Percentiles rank a stretch among this genome's conserved stretches.
phyloP scores from a whole-genome alignment of 2,113 vertebrate genomes.

The western clawed frog (Xenopus tropicalis) region DNA sequence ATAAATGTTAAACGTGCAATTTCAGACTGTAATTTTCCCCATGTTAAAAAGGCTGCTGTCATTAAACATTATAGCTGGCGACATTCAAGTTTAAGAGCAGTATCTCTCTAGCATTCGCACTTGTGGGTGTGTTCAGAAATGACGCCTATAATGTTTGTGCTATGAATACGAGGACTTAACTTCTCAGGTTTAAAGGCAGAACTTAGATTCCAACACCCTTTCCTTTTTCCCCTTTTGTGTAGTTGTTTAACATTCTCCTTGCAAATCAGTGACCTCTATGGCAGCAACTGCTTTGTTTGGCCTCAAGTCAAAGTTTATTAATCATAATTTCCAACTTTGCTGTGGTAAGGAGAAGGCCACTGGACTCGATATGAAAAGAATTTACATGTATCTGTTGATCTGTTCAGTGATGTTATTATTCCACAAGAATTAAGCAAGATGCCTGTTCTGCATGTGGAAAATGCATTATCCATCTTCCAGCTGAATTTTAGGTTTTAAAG shows the following conservation, averaged over 20 bases:
- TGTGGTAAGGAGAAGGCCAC: neutral
- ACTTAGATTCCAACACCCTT: neutral
- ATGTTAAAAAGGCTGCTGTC: too few species aligned
- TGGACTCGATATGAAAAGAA: neutral
- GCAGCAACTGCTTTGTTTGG: slow-evolving; percentile 7
- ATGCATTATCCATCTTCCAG: too few species aligned
- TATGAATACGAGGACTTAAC: slow-evolving; percentile 5
- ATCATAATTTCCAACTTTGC: neutral
- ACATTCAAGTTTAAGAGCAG: too few species aligned
- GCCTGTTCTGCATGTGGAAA: too few species aligned
- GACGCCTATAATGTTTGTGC: too few species aligned
- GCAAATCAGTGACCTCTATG: slow-evolving; percentile 16
- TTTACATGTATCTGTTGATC: neutral
- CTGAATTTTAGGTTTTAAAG: too few species aligned
- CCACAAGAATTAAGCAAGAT: too few species aligned
- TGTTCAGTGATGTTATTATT: neutral
- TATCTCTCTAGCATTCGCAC: too few species aligned
- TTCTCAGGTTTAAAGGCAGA: slow-evolving; percentile 20
- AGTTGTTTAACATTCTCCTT: slow-evolving; percentile 4
- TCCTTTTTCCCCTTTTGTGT: slow-evolving; percentile 13
- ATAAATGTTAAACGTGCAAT: too few species aligned
- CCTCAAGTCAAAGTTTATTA: slow-evolving; percentile 8
- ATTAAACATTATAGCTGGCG: too few species aligned
- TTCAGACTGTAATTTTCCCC: too few species aligned
- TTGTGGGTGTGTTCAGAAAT: too few species aligned